phyloP scores from a whole-genome alignment of 2,888 invertebrate genomes.

The Amblyjoppa proteus region DNA sequence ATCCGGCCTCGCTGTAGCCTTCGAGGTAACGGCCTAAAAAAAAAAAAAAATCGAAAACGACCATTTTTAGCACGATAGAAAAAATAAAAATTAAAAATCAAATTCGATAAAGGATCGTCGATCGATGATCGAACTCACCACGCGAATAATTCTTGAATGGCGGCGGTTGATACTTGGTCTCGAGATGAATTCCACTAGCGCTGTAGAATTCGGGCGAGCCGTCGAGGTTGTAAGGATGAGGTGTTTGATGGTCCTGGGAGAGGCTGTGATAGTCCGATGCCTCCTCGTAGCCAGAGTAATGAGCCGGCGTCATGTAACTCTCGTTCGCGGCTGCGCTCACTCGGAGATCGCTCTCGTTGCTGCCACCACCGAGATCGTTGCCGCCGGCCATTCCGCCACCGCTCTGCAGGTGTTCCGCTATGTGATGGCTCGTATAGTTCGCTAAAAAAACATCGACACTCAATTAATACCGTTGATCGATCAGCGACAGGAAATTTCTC shows the following conservation, averaged over 20 bases:
- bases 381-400: conserved; percentile 78
- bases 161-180: conserved; percentile 91
- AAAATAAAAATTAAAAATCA: neutral
- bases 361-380: conserved; percentile 79
- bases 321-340: conserved; percentile 79
- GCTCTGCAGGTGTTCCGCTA: conserved; percentile 81
- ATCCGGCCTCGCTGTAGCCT: conserved; percentile 86
- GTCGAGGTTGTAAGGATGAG: conserved; percentile 88
- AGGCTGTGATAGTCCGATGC: conserved; percentile 87
- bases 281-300: conserved; percentile 85
- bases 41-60: conserved; percentile 20
- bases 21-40: conserved; percentile 82
- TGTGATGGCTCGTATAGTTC: conserved; percentile 83
- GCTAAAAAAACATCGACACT: conserved; percentile 72
- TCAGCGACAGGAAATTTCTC: neutral
- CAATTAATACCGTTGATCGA: neutral
- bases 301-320: conserved; percentile 82
- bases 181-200: conserved; percentile 86
- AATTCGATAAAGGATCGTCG: neutral
- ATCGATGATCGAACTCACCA: conserved; percentile 85
- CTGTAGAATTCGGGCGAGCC: conserved; percentile 92
- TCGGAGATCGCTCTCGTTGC: conserved; percentile 81
- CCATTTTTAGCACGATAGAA: neutral
- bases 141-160: conserved; percentile 90
- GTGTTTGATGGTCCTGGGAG: conserved; percentile 85